Evolutionary conservation across 2,113 vertebrate species (phyloP).

Genomic region (Coracopsis vasa): DNA sequence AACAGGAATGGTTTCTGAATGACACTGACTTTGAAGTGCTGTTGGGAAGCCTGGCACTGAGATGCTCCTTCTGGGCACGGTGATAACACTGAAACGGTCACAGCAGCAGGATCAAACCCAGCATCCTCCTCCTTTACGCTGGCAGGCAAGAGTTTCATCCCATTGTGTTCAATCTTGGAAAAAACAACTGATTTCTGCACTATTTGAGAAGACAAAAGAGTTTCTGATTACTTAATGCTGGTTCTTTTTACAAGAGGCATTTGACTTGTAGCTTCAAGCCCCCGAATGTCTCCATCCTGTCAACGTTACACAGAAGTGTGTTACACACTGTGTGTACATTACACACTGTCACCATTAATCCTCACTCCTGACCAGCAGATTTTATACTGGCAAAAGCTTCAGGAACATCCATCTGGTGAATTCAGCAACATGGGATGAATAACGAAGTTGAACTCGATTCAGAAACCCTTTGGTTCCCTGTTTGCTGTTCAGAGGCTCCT

Average conservation of each 20-base stretch:
- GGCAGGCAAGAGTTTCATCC: not conserved
- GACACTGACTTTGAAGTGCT: not conserved
- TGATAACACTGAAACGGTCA: fast-evolving
- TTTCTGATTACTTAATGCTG: not conserved
- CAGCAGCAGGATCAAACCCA: not conserved
- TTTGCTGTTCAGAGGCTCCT: not conserved
- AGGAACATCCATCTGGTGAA: not conserved
- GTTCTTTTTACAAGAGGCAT: not conserved
- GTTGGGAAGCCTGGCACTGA: not conserved
- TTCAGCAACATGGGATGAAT: not conserved
- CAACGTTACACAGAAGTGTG: fast-evolving
- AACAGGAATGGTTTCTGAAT: not conserved
- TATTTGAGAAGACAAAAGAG: not conserved
- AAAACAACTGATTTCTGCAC: not conserved
- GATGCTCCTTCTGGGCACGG: fast-evolving
- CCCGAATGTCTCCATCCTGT: not conserved
- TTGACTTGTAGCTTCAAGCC: not conserved
- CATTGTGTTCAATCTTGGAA: not conserved
- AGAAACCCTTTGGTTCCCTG: not conserved
- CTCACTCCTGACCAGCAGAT: not conserved
- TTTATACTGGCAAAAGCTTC: not conserved
- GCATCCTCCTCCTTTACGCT: not conserved
- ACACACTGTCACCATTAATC: fast-evolving
- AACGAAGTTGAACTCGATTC: not conserved
- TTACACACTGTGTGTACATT: not conserved